These are phyloP conservation scores for Betta splendens DNA, from an alignment of 2,797 vertebrate species.

Conservation along the genomic window DNA sequence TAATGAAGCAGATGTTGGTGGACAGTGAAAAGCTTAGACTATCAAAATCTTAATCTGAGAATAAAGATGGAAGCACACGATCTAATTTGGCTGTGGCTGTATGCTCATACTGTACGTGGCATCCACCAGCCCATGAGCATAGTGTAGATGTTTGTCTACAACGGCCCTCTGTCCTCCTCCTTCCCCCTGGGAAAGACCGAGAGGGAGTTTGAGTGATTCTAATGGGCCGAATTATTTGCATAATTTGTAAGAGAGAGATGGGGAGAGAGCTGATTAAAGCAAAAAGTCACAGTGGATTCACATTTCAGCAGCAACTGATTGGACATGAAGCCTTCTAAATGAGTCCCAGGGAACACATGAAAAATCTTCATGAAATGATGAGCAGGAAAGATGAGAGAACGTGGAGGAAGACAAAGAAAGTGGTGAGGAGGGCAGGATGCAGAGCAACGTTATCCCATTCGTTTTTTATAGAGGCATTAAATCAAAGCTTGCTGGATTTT, in stretches of 20 bases:
- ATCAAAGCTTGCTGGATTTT: constrained; percentile 49
- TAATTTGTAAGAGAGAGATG: constrained; percentile 50
- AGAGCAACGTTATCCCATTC: neutral
- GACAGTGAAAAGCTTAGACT: constrained; percentile 11
- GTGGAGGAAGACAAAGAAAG: constrained; percentile 20
- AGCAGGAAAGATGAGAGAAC: constrained; percentile 31
- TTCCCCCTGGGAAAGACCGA: constrained; percentile 9
- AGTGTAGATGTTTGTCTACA: constrained; percentile 3
- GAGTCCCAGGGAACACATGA: constrained; percentile 43
- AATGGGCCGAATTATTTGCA: constrained; percentile 66
- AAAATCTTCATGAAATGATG: constrained; percentile 43
- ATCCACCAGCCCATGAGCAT: constrained; percentile 9
- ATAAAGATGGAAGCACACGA: neutral
- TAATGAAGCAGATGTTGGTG: constrained; percentile 14
- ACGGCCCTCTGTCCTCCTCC: constrained; percentile 13
- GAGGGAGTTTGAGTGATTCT: constrained; percentile 42
- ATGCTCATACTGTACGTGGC: neutral
- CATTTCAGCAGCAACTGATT: constrained; percentile 62
- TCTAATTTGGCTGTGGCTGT: constrained; percentile 18
- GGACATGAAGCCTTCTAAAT: constrained; percentile 60
- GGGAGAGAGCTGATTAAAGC: constrained; percentile 67
- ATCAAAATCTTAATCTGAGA: constrained; percentile 14
- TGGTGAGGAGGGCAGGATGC: neutral
- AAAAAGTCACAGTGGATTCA: constrained; percentile 65
- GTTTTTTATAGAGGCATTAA: constrained; percentile 18